Percentiles rank a stretch among this genome's conserved stretches.
Conservation (phyloP, 2,797 vertebrate species). For the Petrocephalus sullivani region DNA sequence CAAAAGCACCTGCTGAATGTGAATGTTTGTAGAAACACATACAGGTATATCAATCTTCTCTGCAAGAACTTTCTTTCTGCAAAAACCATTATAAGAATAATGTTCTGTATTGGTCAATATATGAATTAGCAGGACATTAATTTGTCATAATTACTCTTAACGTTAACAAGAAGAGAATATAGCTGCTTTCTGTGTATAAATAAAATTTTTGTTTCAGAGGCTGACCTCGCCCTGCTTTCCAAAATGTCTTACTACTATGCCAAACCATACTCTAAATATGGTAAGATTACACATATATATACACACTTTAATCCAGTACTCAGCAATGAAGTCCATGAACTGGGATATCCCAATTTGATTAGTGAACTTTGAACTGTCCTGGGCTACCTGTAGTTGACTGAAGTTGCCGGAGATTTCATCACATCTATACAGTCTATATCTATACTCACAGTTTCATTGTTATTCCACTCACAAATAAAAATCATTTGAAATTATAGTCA, state of each 20-base stretch:
- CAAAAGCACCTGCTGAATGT: neutral
- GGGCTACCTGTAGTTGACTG: neutral
- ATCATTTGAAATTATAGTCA: neutral
- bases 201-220: neutral
- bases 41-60: neutral
- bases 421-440: neutral
- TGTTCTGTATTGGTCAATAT: neutral
- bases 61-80: neutral
- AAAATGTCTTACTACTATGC: constrained; percentile 6
- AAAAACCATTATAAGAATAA: neutral
- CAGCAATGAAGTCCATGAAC: neutral
- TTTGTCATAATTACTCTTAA: neutral
- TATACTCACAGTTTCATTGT: neutral
- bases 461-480: neutral
- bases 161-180: neutral
- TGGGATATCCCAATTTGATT: neutral
- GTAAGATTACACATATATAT: neutral
- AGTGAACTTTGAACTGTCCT: neutral
- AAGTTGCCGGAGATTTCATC: neutral
- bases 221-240: neutral
- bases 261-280: constrained; percentile 1
- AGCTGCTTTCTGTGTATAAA: neutral
- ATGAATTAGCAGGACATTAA: neutral
- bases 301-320: neutral
- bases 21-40: neutral